Percentiles rank a stretch among this genome's conserved stretches.
These are phyloP conservation scores for Porites lobata DNA, from an alignment of 92 coral and sea anemone species.

Conservation along the genomic window DNA sequence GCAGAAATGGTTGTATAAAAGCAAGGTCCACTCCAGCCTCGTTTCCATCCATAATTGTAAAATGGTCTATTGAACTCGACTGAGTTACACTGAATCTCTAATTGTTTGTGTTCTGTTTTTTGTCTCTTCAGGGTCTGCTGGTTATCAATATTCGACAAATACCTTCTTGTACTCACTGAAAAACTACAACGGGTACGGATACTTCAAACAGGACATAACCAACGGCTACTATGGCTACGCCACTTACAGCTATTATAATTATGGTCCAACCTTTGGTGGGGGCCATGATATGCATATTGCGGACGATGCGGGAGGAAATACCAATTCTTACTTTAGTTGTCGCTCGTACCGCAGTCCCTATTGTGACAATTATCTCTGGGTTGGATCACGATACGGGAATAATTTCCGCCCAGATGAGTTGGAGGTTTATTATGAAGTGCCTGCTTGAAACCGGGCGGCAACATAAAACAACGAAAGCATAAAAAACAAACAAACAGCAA, in stretches of 20 bases:
- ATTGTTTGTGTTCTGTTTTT: neutral
- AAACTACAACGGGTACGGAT: neutral
- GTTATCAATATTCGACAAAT: neutral
- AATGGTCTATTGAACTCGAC: too few species aligned
- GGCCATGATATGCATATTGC: neutral
- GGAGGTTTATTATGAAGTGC: constrained; percentile 9
- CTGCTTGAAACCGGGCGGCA: too few species aligned
- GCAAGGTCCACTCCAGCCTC: too few species aligned
- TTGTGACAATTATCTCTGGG: neutral
- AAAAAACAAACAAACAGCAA: too few species aligned
- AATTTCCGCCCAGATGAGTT: neutral
- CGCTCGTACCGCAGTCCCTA: neutral
- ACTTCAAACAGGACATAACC: neutral
- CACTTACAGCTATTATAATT: neutral
- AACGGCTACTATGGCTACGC: too few species aligned
- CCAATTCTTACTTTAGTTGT: neutral
- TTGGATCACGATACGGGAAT: neutral
- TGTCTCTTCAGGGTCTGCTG: neutral
- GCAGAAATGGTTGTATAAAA: too few species aligned
- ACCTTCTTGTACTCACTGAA: constrained; percentile 6
- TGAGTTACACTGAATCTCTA: too few species aligned
- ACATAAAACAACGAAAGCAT: too few species aligned
- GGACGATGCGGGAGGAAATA: neutral
- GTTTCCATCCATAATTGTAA: too few species aligned
- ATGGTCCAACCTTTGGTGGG: constrained; percentile 20